A percentile compares a stretch with the other conserved stretches of the same genome.
Conservation (phyloP, 2,888 invertebrate species). For the Lithosia quadra region DNA sequence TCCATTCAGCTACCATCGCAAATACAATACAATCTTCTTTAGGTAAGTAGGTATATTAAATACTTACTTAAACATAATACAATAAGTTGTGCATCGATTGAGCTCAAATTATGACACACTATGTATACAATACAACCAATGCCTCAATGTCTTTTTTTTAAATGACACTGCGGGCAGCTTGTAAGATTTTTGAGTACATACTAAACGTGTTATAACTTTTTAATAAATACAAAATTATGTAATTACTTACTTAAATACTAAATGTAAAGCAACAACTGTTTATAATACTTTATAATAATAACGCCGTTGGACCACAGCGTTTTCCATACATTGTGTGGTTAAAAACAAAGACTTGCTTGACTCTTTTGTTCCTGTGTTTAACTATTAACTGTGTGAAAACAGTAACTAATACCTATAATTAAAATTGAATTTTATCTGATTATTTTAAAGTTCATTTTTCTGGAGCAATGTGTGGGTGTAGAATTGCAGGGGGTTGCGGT, state of each 20-base stretch:
- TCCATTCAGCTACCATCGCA: too few relatives aligned
- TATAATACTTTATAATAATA: conserved; percentile 38
- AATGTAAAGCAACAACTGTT: neutral
- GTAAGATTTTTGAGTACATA: too few relatives aligned
- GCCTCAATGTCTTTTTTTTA: too few relatives aligned
- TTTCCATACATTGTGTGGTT: conserved; percentile 73
- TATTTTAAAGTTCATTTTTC: conserved; percentile 20
- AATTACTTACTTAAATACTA: neutral
- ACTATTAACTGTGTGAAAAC: conserved; percentile 60
- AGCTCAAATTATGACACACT: too few relatives aligned
- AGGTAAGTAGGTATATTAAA: too few relatives aligned
- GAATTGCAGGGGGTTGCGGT: conserved; percentile 66
- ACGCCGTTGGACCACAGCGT: conserved; percentile 69
- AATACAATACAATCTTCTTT: too few relatives aligned
- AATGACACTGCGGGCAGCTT: too few relatives aligned
- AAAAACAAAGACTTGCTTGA: conserved; percentile 57
- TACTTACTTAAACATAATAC: too few relatives aligned
- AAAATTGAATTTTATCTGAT: conserved; percentile 19
- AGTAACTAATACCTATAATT: conserved; percentile 29
- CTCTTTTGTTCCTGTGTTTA: conserved; percentile 67
- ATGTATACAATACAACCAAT: too few relatives aligned
- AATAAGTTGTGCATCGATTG: too few relatives aligned
- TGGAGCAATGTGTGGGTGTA: conserved; percentile 15
- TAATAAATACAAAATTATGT: neutral
- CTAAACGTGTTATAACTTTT: too few relatives aligned